These are phyloP conservation scores for Rhabdophis nuchalis DNA, from an alignment of 2,797 vertebrate genomes.

Conservation along the genomic window DNA sequence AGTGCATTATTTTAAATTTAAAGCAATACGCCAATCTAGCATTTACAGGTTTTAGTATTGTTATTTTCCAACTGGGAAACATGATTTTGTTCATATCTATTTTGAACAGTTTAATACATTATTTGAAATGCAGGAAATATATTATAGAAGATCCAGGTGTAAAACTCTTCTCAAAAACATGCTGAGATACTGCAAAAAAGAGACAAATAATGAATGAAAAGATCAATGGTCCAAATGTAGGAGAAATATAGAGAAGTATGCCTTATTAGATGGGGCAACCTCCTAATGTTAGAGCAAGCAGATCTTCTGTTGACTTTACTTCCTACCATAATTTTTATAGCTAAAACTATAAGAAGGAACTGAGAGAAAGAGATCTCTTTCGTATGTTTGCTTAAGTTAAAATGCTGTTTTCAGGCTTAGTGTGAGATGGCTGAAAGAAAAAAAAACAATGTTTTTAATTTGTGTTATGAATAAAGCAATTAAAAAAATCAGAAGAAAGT, in stretches of 20 bases:
- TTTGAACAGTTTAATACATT: neutral
- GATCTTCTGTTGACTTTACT: too few species aligned
- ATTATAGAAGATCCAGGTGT: neutral
- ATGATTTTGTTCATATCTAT: neutral
- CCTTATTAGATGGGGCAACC: too few species aligned
- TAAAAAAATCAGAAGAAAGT: too few species aligned
- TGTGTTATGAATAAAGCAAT: too few species aligned
- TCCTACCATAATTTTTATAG: too few species aligned
- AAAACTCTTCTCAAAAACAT: neutral
- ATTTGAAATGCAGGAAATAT: neutral
- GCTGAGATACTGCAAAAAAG: neutral
- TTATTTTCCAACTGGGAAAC: neutral
- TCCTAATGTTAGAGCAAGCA: too few species aligned
- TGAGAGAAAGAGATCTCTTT: too few species aligned
- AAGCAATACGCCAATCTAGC: rapidly evolving
- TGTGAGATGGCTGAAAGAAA: too few species aligned
- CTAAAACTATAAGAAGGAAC: too few species aligned
- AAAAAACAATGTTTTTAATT: too few species aligned
- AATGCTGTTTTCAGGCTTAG: too few species aligned
- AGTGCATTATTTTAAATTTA: neutral
- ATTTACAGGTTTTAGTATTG: neutral
- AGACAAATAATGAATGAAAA: neutral
- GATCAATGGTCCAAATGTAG: neutral
- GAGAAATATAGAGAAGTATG: neutral
- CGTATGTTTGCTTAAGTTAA: too few species aligned